Evolutionary conservation across 2,113 vertebrate genomes (phyloP), one percentile per base, ranked within the genome.

Genomic region (Prochilodus magdalenae): DNA sequence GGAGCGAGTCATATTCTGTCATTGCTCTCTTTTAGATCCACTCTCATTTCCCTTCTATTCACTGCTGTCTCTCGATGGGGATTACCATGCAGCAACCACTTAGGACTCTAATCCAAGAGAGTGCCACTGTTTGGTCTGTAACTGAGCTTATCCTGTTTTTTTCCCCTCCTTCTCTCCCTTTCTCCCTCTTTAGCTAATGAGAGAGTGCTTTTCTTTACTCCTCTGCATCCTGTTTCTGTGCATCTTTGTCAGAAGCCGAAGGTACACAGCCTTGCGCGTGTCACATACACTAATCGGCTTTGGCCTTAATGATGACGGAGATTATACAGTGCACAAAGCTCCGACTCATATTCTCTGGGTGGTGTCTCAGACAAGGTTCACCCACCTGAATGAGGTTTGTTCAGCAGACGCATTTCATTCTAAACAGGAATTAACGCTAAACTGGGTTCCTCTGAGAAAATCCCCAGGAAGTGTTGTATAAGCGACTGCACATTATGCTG

Each of bases 221-320:
- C 85, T 87, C 82, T 86, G 84, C 88, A 81, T 89, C 60, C 69
- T 79, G 88, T 93, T 90, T 89, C 89, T 88, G 85, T 86, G 75
- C 75, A 29, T 69, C 66, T 60, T 84, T 90, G 91, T 92, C 89
- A 92, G 80, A 90, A 87, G 87, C 71, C 29, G 81, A 85, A 88
- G 87, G 89, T 86, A 90, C 87, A 90, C 89, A 92, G 87, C 90
- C 71, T 78, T 22, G 67, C 84, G 87, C 79, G 81, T 89, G 85
- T 88, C 87, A 86, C 86, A 87, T 86, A 89, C 82, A 62, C 81
- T 93, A 93, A 92, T 93, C 90, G 90, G 85, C 91, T 93, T 93
- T 91, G 86, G 73, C 74, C 84, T 82, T 91, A 92, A 93, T 93
- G 86, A 90, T 92, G 92, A 92, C 91, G 87, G 86, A 91, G 91